phyloP scores from a whole-genome alignment of 1,140 invertebrate species.

The Drosophila dunni region DNA sequence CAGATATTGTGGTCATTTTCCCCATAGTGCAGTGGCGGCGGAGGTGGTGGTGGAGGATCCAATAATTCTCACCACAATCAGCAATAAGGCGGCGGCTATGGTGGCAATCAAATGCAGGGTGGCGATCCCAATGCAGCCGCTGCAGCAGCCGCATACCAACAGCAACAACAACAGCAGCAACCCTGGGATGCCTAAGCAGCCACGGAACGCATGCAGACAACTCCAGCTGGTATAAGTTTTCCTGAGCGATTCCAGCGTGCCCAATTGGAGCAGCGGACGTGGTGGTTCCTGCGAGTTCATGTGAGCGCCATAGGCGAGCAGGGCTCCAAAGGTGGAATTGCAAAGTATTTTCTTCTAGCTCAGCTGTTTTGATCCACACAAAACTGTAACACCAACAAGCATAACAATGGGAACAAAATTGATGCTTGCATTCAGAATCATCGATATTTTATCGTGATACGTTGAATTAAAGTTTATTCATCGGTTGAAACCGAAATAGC shows the following conservation, averaged over 20 bases:
- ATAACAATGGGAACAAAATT: slow-evolving; percentile 27
- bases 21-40: too few relatives aligned
- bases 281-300: slow-evolving; percentile 92
- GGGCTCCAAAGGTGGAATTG: slow-evolving; percentile 89
- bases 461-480: too few relatives aligned
- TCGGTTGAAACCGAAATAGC: too few relatives aligned
- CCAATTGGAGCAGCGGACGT: slow-evolving; percentile 90
- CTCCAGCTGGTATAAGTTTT: slow-evolving; percentile 98
- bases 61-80: slow-evolving; percentile 71
- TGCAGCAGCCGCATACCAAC: slow-evolving; percentile 69
- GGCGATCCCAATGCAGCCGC: slow-evolving; percentile 68
- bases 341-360: slow-evolving; percentile 1
- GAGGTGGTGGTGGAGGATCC: slow-evolving; percentile 60
- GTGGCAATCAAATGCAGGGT: slow-evolving; percentile 70
- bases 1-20: too few relatives aligned
- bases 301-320: slow-evolving; percentile 92
- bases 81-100: slow-evolving; percentile 78
- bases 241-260: slow-evolving; percentile 91
- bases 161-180: slow-evolving; percentile 70
- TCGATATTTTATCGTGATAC: too few relatives aligned
- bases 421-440: background rate
- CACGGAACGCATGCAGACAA: slow-evolving; percentile 77
- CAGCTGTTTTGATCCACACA: slow-evolving; percentile 31
- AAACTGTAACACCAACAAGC: slow-evolving; percentile 1
- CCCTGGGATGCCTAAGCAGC: slow-evolving; percentile 81